These are phyloP conservation scores for Montipora cactus DNA, from an alignment of 64 coral and sea anemone genomes.

Conservation along the genomic window DNA sequence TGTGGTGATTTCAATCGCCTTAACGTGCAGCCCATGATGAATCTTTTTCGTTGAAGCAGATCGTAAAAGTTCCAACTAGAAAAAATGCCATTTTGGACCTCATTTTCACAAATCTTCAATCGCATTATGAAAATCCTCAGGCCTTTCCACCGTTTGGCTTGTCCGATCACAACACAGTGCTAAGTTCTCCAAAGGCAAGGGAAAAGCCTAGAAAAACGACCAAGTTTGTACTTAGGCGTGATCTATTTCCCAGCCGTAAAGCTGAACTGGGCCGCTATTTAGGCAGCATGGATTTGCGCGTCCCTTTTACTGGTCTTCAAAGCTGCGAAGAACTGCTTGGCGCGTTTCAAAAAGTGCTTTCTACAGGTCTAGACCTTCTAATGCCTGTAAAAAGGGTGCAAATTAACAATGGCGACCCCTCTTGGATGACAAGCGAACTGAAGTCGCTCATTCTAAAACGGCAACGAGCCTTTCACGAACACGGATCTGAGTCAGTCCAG, in stretches of 20 bases:
- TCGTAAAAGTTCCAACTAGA: slow-evolving; percentile 1
- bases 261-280: slow-evolving; percentile 51
- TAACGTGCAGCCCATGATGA: too few relatives aligned
- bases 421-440: slow-evolving; percentile 28
- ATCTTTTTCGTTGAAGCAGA: too few relatives aligned
- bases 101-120: slow-evolving; percentile 1
- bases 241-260: slow-evolving; percentile 19
- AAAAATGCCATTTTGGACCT: slow-evolving; percentile 1
- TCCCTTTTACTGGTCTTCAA: slow-evolving; percentile 35
- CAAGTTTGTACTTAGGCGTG: slow-evolving; percentile 31
- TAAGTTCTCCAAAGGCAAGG: not conserved
- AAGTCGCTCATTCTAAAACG: too few relatives aligned
- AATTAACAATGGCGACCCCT: slow-evolving; percentile 43
- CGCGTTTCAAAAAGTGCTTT: slow-evolving; percentile 40
- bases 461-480: too few relatives aligned
- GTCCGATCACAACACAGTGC: slow-evolving; percentile 31
- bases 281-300: slow-evolving; percentile 28
- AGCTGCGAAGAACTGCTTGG: slow-evolving; percentile 33
- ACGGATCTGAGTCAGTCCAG: too few relatives aligned
- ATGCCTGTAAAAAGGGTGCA: slow-evolving; percentile 11
- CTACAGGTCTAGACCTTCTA: slow-evolving; percentile 28
- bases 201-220: not conserved
- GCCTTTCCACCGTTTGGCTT: not conserved
- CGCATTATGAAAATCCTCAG: not conserved
- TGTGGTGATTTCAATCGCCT: too few relatives aligned